These are phyloP conservation scores for Otolemur crassicaudatus DNA, from an alignment of 2,797 vertebrate genomes.

Conservation along the genomic window DNA sequence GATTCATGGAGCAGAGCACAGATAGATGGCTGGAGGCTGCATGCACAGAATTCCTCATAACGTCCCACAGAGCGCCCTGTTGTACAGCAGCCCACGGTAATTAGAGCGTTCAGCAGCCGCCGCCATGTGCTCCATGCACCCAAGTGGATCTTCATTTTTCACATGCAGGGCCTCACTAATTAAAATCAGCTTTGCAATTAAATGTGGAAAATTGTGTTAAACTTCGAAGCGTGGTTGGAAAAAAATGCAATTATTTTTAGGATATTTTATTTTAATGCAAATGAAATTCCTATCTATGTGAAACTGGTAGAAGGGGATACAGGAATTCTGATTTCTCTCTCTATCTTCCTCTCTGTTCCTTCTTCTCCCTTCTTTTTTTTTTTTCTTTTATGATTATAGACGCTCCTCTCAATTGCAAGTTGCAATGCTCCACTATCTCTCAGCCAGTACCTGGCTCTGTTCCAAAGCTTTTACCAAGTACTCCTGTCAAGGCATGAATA, in stretches of 20 bases:
- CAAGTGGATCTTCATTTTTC: constrained; percentile 92
- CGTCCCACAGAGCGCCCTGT: constrained; percentile 86
- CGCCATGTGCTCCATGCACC: constrained; percentile 90
- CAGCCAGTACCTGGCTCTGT: constrained; percentile 93
- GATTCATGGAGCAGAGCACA: constrained; percentile 82
- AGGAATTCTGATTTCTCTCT: constrained; percentile 78
- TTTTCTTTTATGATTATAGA: constrained; percentile 84
- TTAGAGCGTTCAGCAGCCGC: constrained; percentile 89
- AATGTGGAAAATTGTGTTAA: constrained; percentile 96
- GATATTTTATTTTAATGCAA: constrained; percentile 90
- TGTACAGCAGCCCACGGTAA: constrained; percentile 88
- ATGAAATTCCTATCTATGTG: constrained; percentile 90
- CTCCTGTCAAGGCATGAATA: constrained; percentile 99
- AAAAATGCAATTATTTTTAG: constrained; percentile 89
- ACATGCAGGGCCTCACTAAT: constrained; percentile 90
- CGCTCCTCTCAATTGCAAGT: constrained; percentile 88
- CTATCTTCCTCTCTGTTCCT: background rate
- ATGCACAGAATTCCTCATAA: constrained; percentile 86
- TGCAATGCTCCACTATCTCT: constrained; percentile 89
- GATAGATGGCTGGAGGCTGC: constrained; percentile 82
- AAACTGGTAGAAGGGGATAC: constrained; percentile 80
- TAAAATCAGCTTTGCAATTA: constrained; percentile 98
- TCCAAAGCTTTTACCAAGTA: constrained; percentile 99
- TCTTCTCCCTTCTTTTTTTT: rapidly evolving
- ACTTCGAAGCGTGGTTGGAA: constrained; percentile 92